Conservation (phyloP, 2,113 vertebrate genomes). For the Glaucomys volans region DNA sequence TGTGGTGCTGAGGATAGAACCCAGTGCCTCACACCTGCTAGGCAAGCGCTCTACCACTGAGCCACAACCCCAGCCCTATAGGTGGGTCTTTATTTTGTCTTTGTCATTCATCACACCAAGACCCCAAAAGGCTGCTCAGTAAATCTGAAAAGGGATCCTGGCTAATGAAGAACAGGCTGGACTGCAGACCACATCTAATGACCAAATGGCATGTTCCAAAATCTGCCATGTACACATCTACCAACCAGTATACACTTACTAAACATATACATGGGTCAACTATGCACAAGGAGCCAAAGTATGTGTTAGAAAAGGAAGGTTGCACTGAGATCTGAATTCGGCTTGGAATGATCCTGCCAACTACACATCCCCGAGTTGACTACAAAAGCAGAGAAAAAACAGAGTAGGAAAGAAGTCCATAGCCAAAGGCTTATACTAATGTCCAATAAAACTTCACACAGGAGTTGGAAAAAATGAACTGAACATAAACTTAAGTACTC, state of each 20-base stretch:
- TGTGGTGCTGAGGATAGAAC: too few relatives aligned
- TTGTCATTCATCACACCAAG: neutral
- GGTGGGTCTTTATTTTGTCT: neutral
- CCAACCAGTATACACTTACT: neutral
- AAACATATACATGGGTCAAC: neutral
- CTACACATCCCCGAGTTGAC: neutral
- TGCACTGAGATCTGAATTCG: neutral
- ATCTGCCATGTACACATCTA: neutral
- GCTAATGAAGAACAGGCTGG: neutral
- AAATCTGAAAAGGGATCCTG: neutral
- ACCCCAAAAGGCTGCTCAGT: neutral
- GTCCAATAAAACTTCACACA: neutral
- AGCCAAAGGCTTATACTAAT: neutral
- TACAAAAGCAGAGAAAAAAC: neutral
- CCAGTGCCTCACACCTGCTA: too few relatives aligned
- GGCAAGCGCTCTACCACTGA: too few relatives aligned
- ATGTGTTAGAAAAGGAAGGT: neutral
- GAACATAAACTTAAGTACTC: neutral
- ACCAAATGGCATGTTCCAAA: neutral
- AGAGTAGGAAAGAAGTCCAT: neutral
- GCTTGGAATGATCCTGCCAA: neutral
- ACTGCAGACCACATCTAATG: neutral
- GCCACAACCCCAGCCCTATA: too few relatives aligned
- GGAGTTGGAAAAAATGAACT: neutral
- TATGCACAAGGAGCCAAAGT: neutral